Evolutionary conservation across 2,888 invertebrate species (phyloP).

Genomic region (Apodemia duryi): DNA sequence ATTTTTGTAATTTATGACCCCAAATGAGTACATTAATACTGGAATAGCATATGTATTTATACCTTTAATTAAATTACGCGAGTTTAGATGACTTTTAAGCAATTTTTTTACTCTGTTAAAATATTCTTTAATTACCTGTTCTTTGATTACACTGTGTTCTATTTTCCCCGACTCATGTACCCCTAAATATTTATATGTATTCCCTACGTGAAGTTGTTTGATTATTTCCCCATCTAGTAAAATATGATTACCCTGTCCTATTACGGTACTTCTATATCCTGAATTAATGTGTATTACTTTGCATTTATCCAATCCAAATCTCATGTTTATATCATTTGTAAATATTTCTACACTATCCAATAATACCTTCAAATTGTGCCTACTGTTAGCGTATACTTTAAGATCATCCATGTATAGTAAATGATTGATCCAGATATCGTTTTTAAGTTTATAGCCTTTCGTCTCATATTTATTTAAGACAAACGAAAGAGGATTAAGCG

Average conservation of each 20-base stretch:
- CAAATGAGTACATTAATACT: neutral
- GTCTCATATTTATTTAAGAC: neutral
- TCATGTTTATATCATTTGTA: constrained; percentile 25
- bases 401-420: neutral
- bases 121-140: constrained; percentile 23
- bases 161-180: constrained; percentile 18
- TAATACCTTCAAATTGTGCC: constrained; percentile 14
- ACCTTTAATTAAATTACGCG: neutral
- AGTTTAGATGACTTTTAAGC: neutral
- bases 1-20: neutral
- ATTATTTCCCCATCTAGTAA: constrained; percentile 21
- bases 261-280: neutral
- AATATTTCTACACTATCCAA: constrained; percentile 23
- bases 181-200: constrained; percentile 25
- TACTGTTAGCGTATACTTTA: neutral
- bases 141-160: constrained; percentile 16
- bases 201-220: neutral
- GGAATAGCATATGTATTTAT: neutral
- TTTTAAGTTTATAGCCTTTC: neutral
- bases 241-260: constrained; percentile 16
- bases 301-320: constrained; percentile 19
- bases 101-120: constrained; percentile 20
- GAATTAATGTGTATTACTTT: neutral
- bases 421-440: neutral
- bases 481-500: neutral